Base-by-base conservation (phyloP, 1,140 invertebrate species). In the Paraescarpia echinospica region DNA sequence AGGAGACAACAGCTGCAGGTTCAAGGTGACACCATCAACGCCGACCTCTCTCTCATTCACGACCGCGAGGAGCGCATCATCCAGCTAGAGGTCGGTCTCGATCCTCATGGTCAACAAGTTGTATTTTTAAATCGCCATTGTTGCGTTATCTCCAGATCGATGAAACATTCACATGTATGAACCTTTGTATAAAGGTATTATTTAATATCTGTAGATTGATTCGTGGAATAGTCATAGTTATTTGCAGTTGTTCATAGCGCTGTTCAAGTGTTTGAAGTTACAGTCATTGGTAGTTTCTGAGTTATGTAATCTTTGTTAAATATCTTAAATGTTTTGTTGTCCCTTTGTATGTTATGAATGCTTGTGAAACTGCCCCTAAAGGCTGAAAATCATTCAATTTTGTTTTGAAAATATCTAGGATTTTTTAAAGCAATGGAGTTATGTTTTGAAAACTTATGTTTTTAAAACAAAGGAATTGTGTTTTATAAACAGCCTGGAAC, bases 41-140 rank as follows among this genome's bases (percentile, higher is more conserved):
- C 33, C 9, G 92, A 92, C n/a, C 34, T 92, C 6, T 34, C 77
- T n/a, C 34, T 92, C n/a, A 27, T 92, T 9, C 31, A 90, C 14
- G 92, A 92, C 35, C 8, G 92, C 18, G 92, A 92, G 35, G 34
- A 90, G n/a, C 88, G 41, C 22, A 90, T 92, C 22, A 22, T 34
- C 18, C 92, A 92, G 89, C 48, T 92, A 27, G 92, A 92, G 35
- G 92, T 92, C 89, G 1, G 34, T 90, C n/a, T 41, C 59, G 12
- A 34, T 31, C 4, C 0, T 33, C 34, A 41, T 27, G 6, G 89
- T 92, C 8, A 27, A 89, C 41, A 89, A 12, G 4, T 6, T 41
- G 4, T 41, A 41, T 12, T 41, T 41, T 41, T 41, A 6, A 41
- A 90, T 6, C 31, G 34, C 5, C 41, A n/a, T 33, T 59, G 41